These are phyloP conservation scores for Pocillopora damicornis DNA, from an alignment of 64 coral and sea anemone species.

Conservation along the genomic window DNA sequence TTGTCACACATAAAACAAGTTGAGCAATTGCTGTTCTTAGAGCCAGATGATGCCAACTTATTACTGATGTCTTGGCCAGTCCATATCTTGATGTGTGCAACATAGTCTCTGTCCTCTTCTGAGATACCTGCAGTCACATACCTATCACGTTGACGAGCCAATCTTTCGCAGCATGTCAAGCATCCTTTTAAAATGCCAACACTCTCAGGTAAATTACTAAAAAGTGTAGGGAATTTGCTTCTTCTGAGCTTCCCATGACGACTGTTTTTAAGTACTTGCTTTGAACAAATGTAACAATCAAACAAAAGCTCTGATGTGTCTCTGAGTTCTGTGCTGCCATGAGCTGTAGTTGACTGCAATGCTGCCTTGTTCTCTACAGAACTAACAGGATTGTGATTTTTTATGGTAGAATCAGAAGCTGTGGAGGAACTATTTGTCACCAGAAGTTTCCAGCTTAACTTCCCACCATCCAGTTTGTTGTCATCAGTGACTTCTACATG, in stretches of 20 bases:
- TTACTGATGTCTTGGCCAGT: constrained; percentile 39
- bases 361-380: background rate
- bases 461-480: background rate
- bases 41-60: background rate
- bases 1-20: constrained; percentile 81
- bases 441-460: background rate
- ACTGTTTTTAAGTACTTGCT: constrained; percentile 24
- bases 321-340: background rate
- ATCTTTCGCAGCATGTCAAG: constrained; percentile 57
- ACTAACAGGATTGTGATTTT: background rate
- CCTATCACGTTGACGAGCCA: constrained; percentile 59
- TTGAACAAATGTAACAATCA: constrained; percentile 67
- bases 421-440: background rate
- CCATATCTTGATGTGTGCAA: constrained; percentile 78
- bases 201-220: constrained; percentile 36
- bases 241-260: constrained; percentile 58
- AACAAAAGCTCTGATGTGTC: constrained; percentile 6
- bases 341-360: background rate
- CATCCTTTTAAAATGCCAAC: constrained; percentile 72
- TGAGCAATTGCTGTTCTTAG: constrained; percentile 1
- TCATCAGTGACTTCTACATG: background rate
- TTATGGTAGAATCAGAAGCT: background rate
- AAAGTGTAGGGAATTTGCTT: constrained; percentile 67
- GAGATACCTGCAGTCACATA: constrained; percentile 57
- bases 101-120: constrained; percentile 64